Percentiles rank a stretch among this genome's conserved stretches.
phyloP scores from a whole-genome alignment of 2,113 vertebrate genomes.

The Aegotheles bennettii region DNA sequence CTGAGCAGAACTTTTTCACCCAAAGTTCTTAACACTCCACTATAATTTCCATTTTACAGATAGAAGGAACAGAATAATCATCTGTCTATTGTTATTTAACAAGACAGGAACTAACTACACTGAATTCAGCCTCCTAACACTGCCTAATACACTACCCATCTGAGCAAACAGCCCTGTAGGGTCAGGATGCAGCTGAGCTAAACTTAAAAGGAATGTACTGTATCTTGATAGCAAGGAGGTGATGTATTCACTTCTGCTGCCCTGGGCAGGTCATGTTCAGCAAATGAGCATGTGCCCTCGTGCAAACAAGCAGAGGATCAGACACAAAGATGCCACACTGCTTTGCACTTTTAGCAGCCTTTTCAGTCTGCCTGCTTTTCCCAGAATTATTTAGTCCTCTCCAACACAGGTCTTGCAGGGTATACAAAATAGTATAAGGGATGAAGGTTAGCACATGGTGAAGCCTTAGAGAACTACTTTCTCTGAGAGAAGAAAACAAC shows the following conservation, averaged over 20 bases:
- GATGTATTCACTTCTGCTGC: neutral
- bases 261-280: neutral
- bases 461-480: neutral
- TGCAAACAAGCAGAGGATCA: neutral
- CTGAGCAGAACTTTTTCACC: neutral
- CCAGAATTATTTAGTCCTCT: neutral
- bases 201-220: neutral
- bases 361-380: neutral
- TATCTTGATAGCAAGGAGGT: neutral
- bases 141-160: neutral
- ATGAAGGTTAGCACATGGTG: neutral
- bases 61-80: neutral
- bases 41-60: neutral
- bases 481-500: neutral
- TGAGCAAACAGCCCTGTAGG: neutral
- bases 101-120: neutral
- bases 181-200: neutral
- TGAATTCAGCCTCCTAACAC: neutral
- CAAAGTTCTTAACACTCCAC: neutral
- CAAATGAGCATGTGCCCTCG: rapidly evolving
- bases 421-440: neutral
- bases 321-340: neutral
- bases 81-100: neutral
- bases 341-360: neutral
- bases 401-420: neutral